Evolutionary conservation across 2,797 vertebrate genomes (phyloP), one percentile per base, ranked within the genome.

Genomic region (Cryptoblepharus egeriae): DNA sequence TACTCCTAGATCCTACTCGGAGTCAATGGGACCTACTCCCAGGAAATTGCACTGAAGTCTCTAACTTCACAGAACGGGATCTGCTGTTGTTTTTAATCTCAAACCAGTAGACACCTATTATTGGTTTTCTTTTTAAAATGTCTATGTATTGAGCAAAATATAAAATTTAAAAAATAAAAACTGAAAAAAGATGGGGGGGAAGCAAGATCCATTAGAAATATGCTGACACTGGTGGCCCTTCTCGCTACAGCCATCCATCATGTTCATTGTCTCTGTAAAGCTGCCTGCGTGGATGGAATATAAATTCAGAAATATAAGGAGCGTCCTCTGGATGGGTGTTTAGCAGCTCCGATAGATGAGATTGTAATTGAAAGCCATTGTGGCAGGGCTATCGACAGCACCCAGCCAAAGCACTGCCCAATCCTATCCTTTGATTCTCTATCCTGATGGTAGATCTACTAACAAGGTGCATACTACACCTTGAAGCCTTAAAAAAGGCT

Each of bases 281-380:
- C 1, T 68, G 81, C 83, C 79, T 74, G 0, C 80, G 90, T 76
- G 85, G 76, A 83, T 83, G 88, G 88, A 89, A 85, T 82, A 32
- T 65, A 84, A 86, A 89, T 64, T 5, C 10, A 61, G 65, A 1
- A 26, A 3, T 57, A 67, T 84, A 0, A 87, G 79, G 45, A 74
- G 84, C 30, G 71, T 24, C 45, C 18, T 79, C 58, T 60, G 82
- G 88, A 84, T 77, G 10, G 79, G 72, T 83, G 76, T 72, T 83
- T 75, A 88, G 75, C 20, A 24, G 26, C 69, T 7, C 81, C 77
- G 80, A 35, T 24, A 60, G 26, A 39, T 3, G 57, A 8, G 63
- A 77, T 82, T 74, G 32, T 67, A 77, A 79, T 63, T 81, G 81
- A 75, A 24, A 73, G 60, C 12, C 37, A 69, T 63, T 86, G 77